phyloP scores from a whole-genome alignment of 2,797 vertebrate species.

The Mormyrops boulengeri region DNA sequence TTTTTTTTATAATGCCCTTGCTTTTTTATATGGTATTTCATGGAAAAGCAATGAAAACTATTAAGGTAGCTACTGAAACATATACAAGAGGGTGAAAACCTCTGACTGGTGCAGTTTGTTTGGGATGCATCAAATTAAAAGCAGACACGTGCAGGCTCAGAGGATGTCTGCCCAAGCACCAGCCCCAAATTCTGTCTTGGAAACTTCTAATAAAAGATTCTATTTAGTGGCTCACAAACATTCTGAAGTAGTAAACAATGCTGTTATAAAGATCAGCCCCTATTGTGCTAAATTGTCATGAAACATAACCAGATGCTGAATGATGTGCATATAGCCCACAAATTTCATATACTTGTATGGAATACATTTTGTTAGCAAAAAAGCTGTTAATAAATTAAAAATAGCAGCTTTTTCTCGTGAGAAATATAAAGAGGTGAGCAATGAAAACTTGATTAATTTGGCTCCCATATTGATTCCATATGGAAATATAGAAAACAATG shows the following conservation, averaged over 20 bases:
- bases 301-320: conserved; percentile 20
- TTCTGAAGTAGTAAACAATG: conserved; percentile 27
- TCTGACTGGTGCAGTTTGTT: neutral
- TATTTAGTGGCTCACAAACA: conserved; percentile 16
- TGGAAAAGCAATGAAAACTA: neutral
- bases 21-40: neutral
- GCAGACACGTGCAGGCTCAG: neutral
- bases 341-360: neutral
- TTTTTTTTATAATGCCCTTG: neutral
- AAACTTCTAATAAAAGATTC: conserved; percentile 23
- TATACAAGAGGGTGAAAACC: neutral
- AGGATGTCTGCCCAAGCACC: neutral
- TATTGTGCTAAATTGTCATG: conserved; percentile 26
- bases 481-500: conserved; percentile 15
- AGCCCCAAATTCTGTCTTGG: conserved; percentile 14
- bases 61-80: neutral
- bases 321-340: conserved; percentile 2
- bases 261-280: conserved; percentile 21
- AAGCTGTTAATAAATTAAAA: neutral
- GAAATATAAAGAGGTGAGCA: neutral
- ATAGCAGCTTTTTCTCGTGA: neutral
- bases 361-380: neutral
- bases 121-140: conserved; percentile 14
- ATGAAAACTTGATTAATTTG: neutral
- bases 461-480: conserved; percentile 17